Evolutionary conservation across 1,140 invertebrate genomes (phyloP).

Genomic region (Myzus persicae): DNA sequence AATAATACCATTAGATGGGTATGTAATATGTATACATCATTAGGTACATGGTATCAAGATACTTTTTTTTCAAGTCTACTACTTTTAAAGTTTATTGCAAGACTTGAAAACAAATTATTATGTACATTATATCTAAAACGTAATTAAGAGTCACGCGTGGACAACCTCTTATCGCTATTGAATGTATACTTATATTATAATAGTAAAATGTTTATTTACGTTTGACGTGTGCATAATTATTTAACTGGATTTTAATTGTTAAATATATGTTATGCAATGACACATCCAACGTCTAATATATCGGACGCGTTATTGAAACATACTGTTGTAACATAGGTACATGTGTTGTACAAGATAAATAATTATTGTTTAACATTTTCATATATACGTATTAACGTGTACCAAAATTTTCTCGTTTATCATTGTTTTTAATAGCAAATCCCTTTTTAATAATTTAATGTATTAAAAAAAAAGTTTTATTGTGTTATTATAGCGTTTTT

Average conservation of each 20-base stretch:
- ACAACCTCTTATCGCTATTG: neutral
- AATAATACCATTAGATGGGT: neutral
- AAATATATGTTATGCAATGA: neutral
- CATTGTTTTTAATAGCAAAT: slow-evolving; percentile 19
- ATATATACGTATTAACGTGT: neutral
- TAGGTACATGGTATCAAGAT: neutral
- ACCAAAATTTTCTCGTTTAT: neutral
- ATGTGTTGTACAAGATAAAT: neutral
- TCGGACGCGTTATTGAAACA: no score
- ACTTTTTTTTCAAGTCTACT: neutral
- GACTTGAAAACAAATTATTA: neutral
- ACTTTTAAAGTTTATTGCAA: neutral
- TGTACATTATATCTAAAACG: neutral
- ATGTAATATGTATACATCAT: neutral
- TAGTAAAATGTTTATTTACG: neutral
- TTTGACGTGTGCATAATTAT: neutral
- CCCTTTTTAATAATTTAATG: slow-evolving; percentile 11
- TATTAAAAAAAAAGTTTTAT: slow-evolving; percentile 9
- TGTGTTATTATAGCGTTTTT: neutral
- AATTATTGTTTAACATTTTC: slow-evolving; percentile 17
- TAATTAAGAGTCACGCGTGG: neutral
- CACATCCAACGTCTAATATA: neutral
- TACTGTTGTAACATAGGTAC: no score
- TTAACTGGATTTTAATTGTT: neutral
- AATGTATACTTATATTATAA: neutral